Evolutionary conservation across 2,888 invertebrate genomes (phyloP), one percentile per base, ranked within the genome.

Genomic region (Taenaris catops): DNA sequence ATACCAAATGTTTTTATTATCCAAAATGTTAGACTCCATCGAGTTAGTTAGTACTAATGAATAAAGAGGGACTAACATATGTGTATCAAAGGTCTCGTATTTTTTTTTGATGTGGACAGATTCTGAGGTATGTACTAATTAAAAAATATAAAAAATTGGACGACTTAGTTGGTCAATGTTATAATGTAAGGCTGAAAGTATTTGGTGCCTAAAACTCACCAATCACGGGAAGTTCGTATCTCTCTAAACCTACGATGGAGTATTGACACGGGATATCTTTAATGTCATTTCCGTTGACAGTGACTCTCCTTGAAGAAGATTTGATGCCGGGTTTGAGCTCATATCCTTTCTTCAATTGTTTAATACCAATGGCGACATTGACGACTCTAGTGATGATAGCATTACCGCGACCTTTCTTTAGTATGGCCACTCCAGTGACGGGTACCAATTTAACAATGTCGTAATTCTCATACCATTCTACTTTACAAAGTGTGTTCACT

Each of bases 191-290:
- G n/a, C n/a, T n/a, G n/a, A n/a, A n/a, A n/a, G n/a, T n/a, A n/a
- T n/a, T n/a, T n/a, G n/a, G n/a, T n/a, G n/a, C n/a, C n/a, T 19
- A 19, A n/a, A 33, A 56, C 83, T 84, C 76, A 92, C 92, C 92
- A 52, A 92, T 90, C 52, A 91, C 91, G 29, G 92, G 92, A n/a
- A 91, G 71, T 68, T 92, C 92, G 58, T 91, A 90, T 57, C 84
- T 86, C 55, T 91, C 89, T 36, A 92, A 76, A 14, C 92, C 92
- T 50, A 89, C 89, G 53, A 92, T 84, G 27, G 89, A 88, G 55
- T 92, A 92, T 44, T 88, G 88, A 44, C 91, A 91, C 11, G 92
- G 92, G 55, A 92, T 88, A 66, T 92, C 92, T 37, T 88, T 87
- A 38, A 92, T 89, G 37, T 89, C 89, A 40, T 73, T 63, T 26